Evolutionary conservation across 2,888 invertebrate genomes (phyloP).

Genomic region (Diloba caeruleocephala): DNA sequence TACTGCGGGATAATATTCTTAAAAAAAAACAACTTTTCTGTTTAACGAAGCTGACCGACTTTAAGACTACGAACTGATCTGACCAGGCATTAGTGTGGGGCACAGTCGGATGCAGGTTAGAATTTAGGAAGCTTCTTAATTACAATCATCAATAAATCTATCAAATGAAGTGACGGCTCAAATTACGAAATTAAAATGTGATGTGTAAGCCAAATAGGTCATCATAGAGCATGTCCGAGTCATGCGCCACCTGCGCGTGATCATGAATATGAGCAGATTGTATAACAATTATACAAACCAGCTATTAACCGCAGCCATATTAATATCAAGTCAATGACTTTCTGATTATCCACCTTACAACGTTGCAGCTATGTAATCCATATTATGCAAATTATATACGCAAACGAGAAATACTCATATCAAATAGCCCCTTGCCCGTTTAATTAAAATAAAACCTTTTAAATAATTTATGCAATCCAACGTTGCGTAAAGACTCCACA

Average conservation of each 20-base stretch:
- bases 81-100: no score
- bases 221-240: slow-evolving; percentile 62
- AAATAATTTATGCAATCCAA: slow-evolving; percentile 84
- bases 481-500: slow-evolving; percentile 77
- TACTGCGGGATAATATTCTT: no score
- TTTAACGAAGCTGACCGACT: no score
- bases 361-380: slow-evolving; percentile 41
- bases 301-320: slow-evolving; percentile 36
- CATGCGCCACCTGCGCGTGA: slow-evolving; percentile 65
- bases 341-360: slow-evolving; percentile 45
- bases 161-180: slow-evolving; percentile 22
- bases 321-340: slow-evolving; percentile 56
- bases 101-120: no score
- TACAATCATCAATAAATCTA: slow-evolving; percentile 8
- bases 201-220: slow-evolving; percentile 47
- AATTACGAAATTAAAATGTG: slow-evolving; percentile 6
- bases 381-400: slow-evolving; percentile 54
- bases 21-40: no score
- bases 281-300: slow-evolving; percentile 50
- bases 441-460: slow-evolving; percentile 79
- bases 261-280: slow-evolving; percentile 56
- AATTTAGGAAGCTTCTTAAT: background rate
- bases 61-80: no score
- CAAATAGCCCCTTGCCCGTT: slow-evolving; percentile 58
- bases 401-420: slow-evolving; percentile 39